These are phyloP conservation scores for Bombus soroeensis DNA, from an alignment of 1,140 invertebrate genomes.

Conservation along the genomic window DNA sequence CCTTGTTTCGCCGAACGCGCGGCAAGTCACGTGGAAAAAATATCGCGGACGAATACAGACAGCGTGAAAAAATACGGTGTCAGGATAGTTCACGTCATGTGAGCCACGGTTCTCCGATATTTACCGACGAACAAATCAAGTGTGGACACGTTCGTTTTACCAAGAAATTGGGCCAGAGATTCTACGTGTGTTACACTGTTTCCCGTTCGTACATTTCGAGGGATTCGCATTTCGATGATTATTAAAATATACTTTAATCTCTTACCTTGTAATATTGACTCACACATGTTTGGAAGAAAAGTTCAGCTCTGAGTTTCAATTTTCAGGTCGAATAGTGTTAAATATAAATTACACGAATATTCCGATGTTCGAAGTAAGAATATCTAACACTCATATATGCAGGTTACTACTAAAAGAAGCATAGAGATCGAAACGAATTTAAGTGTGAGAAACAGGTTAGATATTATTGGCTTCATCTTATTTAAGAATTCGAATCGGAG, in stretches of 20 bases:
- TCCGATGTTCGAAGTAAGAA: neutral
- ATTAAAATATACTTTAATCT: neutral
- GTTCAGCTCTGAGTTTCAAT: neutral
- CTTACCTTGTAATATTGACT: neutral
- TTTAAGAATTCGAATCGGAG: neutral
- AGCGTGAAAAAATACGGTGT: neutral
- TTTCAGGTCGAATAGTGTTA: neutral
- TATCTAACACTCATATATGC: neutral
- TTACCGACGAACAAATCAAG: neutral
- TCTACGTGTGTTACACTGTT: neutral
- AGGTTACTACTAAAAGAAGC: neutral
- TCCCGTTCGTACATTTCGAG: neutral
- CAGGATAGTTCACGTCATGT: neutral
- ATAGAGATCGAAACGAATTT: neutral
- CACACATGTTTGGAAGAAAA: neutral
- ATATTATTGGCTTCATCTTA: neutral
- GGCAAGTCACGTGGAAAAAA: neutral
- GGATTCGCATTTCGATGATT: neutral
- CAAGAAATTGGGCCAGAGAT: neutral
- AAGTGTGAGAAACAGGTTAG: neutral
- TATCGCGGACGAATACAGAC: neutral
- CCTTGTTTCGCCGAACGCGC: neutral
- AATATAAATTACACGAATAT: neutral
- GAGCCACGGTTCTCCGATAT: neutral
- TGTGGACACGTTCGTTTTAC: neutral